These are phyloP conservation scores for Drosophila cardini DNA, from an alignment of 1,140 invertebrate genomes.

Conservation along the genomic window DNA sequence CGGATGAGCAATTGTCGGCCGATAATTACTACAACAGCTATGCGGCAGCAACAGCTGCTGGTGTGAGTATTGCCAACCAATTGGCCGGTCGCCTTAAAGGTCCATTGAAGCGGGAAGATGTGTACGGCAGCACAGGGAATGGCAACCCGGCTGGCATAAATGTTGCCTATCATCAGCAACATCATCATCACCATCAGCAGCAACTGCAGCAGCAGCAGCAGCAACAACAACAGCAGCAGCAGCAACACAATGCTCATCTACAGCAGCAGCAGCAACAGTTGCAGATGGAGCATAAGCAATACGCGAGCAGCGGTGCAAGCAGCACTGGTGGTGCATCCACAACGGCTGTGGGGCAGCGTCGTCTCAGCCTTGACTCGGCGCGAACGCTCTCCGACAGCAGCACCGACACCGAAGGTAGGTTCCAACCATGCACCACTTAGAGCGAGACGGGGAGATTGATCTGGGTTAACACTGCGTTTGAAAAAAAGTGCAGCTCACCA, in stretches of 20 bases:
- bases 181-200: slow-evolving; percentile 20
- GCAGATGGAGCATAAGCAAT: slow-evolving; percentile 58
- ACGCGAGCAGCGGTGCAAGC: slow-evolving; percentile 53
- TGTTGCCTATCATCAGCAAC: slow-evolving; percentile 19
- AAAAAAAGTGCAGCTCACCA: no score
- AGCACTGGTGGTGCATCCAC: slow-evolving; percentile 47
- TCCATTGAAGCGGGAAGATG: slow-evolving; percentile 75
- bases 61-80: slow-evolving; percentile 42
- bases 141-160: slow-evolving; percentile 47
- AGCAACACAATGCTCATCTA: slow-evolving; percentile 29
- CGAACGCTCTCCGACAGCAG: slow-evolving; percentile 89
- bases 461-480: no score
- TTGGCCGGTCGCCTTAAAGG: slow-evolving; percentile 67
- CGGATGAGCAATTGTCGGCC: slow-evolving; percentile 79
- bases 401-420: slow-evolving; percentile 86
- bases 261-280: slow-evolving; percentile 36
- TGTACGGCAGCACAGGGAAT: slow-evolving; percentile 63
- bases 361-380: slow-evolving; percentile 90
- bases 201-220: slow-evolving; percentile 16
- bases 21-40: slow-evolving; percentile 78
- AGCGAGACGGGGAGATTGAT: no score
- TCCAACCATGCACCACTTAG: not conserved
- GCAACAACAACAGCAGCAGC: slow-evolving; percentile 16
- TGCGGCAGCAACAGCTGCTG: slow-evolving; percentile 53
- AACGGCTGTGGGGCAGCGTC: slow-evolving; percentile 85